Percentiles rank a stretch among this genome's conserved stretches.
phyloP scores from a whole-genome alignment of 2,113 vertebrate genomes.

The Zootoca vivipara region DNA sequence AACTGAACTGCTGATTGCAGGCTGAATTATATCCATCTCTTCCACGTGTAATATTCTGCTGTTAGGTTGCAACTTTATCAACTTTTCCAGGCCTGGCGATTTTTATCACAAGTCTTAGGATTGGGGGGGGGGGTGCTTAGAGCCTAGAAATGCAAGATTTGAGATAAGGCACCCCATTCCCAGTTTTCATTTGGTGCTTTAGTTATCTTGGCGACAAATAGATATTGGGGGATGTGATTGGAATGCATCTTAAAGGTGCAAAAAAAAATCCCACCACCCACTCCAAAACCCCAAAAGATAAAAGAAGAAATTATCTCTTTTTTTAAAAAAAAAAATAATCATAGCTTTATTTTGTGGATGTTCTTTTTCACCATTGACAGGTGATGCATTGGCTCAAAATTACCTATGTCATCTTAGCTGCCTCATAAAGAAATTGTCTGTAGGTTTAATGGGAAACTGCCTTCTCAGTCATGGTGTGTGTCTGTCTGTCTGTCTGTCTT shows the following conservation, averaged over 20 bases:
- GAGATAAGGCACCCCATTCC: neutral
- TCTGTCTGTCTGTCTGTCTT: neutral
- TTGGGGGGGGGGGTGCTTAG: neutral
- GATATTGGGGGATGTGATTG: neutral
- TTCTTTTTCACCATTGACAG: neutral
- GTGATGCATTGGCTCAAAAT: neutral
- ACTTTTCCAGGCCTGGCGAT: neutral
- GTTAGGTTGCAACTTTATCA: slow-evolving; percentile 17
- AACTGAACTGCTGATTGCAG: neutral
- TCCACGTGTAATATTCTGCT: slow-evolving; percentile 13
- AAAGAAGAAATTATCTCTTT: neutral
- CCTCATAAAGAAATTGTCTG: neutral
- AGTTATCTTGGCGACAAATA: slow-evolving; percentile 1
- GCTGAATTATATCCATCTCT: neutral
- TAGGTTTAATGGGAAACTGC: neutral
- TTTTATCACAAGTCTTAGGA: slow-evolving; percentile 7
- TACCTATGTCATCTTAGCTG: neutral
- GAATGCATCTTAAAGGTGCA: neutral
- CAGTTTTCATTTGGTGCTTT: slow-evolving; percentile 20
- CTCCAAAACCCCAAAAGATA: neutral
- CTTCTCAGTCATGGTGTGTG: neutral
- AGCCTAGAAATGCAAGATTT: neutral
- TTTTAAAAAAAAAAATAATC: neutral
- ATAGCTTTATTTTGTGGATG: neutral
- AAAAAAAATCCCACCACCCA: neutral